phyloP scores from a whole-genome alignment of 2,888 invertebrate species.

The Furcula furcula region DNA sequence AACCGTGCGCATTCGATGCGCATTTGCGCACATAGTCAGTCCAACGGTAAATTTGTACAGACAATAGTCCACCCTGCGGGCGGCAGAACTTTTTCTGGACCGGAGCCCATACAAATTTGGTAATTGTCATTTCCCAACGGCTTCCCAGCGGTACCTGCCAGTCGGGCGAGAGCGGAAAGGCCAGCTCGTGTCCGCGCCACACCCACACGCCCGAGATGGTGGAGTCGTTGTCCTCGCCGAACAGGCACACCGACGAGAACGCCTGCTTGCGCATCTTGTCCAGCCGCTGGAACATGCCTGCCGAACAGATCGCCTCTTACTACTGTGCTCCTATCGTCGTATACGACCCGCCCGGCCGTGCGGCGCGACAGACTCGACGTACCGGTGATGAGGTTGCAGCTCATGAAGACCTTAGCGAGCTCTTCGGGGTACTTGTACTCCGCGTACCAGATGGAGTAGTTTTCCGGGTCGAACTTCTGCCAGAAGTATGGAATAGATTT shows the following conservation, averaged over 20 bases:
- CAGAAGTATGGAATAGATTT: conserved; percentile 99
- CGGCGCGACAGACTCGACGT: conserved; percentile 19
- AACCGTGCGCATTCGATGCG: too few species aligned
- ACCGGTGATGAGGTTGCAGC: conserved; percentile 98
- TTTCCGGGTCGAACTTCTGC: conserved; percentile 97
- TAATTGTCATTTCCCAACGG: too few species aligned
- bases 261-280: conserved; percentile 99
- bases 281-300: conserved; percentile 98
- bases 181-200: conserved; percentile 97
- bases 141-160: conserved; percentile 91
- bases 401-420: conserved; percentile 97
- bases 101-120: too few species aligned
- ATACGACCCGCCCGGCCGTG: too few species aligned
- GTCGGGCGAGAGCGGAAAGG: conserved; percentile 94
- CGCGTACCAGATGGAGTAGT: conserved; percentile 98
- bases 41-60: too few species aligned
- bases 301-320: conserved; percentile 1
- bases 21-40: too few species aligned
- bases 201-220: conserved; percentile 98
- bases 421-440: conserved; percentile 98
- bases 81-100: too few species aligned
- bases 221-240: conserved; percentile 95
- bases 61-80: too few species aligned
- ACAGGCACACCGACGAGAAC: conserved; percentile 96
- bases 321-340: too few species aligned